Conservation (phyloP, 2,888 invertebrate genomes). For the Eutolmus rufibarbis region DNA sequence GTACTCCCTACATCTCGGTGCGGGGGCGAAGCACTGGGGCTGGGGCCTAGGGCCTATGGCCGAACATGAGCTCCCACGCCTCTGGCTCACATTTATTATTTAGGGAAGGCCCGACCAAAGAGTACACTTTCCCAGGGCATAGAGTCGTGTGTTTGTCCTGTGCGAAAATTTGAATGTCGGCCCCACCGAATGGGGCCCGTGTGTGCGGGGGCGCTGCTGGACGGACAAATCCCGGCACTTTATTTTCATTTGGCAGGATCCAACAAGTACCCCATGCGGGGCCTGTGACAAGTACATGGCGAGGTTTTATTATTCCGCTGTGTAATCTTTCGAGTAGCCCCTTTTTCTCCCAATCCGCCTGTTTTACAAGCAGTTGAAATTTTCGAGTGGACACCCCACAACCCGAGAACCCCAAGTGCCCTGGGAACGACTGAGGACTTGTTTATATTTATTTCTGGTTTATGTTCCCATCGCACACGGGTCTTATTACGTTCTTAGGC, state of each 20-base stretch:
- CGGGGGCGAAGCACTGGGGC: neutral
- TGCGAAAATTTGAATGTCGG: slow-evolving; percentile 24
- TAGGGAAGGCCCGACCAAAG: neutral
- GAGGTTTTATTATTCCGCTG: slow-evolving; percentile 33
- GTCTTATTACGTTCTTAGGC: neutral
- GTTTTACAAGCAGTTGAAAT: slow-evolving; percentile 24
- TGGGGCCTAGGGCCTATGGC: neutral
- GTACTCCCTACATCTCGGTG: slow-evolving; percentile 4
- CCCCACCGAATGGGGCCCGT: neutral
- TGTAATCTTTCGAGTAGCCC: slow-evolving; percentile 37
- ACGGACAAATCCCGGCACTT: slow-evolving; percentile 39
- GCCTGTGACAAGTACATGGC: slow-evolving; percentile 19
- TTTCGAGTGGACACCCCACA: neutral
- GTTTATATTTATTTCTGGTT: neutral
- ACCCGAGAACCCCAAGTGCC: neutral
- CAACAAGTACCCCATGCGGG: slow-evolving; percentile 36
- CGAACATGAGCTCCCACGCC: neutral
- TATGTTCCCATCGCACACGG: neutral
- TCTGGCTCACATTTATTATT: slow-evolving; percentile 22
- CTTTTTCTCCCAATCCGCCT: neutral
- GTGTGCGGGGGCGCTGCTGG: neutral
- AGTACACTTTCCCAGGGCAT: neutral
- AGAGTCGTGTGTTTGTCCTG: slow-evolving; percentile 10
- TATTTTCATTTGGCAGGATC: slow-evolving; percentile 37
- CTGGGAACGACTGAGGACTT: neutral